Base-by-base conservation (phyloP, 2,113 vertebrate genomes). In the Oryzias javanicus region DNA sequence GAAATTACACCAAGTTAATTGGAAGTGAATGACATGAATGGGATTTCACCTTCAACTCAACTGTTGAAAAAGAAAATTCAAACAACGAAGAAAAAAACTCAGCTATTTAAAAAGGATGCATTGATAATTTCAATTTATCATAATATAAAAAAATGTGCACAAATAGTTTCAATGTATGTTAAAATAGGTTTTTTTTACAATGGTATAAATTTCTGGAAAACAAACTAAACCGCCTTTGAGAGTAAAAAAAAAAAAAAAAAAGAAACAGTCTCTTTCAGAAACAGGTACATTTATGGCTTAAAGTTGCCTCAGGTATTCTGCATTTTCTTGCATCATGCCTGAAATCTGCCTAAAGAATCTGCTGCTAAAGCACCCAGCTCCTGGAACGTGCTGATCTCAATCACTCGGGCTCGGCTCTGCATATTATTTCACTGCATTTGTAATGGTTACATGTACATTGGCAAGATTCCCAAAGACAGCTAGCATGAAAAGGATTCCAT, bases 21-120 rank as follows among this genome's bases (percentile, higher is more conserved):
- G 60, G 63, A 78, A 66, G 67, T 46, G 82, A 85, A 78, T 87
- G 77, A 79, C 66, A 71, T 78, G 71, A 76, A 70, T 55, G n/a
- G 22, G 60, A 14, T 60, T 71, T 79, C 35, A 49, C 46, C 55
- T 72, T 74, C 45, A 63, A 59, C 62, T 44, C 45, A 29, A 75
- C 58, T 47, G 52, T 59, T 47, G 10, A 48, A 46, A 49, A 59
- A 63, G n/a, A 10, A 41, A 41, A 52, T 41, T 60, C 5, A 1
- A 19, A 62, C 59, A 67, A 60, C 48, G 4, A 54, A 55, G 51
- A 27, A 45, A 42, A n/a, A 44, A 48, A 10, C 29, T 35, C 35
- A 12, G 35, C 12, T 35, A 35, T 35, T 35, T 35, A 35, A 13
- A 35, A 35, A 35, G 2, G 2, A 35, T 35, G 35, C 35, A 12